Evolutionary conservation across 2,888 invertebrate genomes (phyloP).

Genomic region (Eumerus sabulonum): DNA sequence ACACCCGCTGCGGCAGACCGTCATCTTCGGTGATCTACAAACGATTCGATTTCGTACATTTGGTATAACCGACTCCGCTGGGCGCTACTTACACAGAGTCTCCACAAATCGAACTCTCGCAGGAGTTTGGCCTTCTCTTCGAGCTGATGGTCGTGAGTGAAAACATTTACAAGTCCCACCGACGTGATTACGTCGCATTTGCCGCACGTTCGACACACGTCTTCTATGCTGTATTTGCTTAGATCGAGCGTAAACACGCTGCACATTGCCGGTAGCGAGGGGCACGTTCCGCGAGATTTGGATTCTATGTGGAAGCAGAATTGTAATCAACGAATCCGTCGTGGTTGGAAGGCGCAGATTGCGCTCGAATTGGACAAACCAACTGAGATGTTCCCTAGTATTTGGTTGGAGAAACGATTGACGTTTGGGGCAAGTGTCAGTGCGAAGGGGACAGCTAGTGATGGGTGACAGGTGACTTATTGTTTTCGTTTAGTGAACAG

Average conservation of each 20-base stretch:
- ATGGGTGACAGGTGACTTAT: constrained; percentile 3
- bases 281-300: not conserved
- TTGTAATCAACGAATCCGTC: constrained; percentile 11
- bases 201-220: constrained; percentile 56
- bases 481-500: constrained; percentile 24
- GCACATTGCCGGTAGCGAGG: constrained; percentile 49
- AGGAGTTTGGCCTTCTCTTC: constrained; percentile 46
- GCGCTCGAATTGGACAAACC: not conserved
- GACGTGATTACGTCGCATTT: constrained; percentile 63
- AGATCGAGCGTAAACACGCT: constrained; percentile 60
- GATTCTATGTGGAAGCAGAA: no score
- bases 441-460: not conserved
- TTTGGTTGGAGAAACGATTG: not conserved
- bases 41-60: not conserved
- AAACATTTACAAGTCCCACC: constrained; percentile 46
- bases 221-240: constrained; percentile 57
- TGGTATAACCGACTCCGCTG: no score
- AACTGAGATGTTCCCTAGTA: not conserved
- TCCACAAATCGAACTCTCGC: constrained; percentile 10
- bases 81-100: not conserved
- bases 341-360: not conserved
- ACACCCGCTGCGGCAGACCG: constrained; percentile 56
- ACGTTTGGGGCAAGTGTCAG: not conserved
- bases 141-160: constrained; percentile 28
- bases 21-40: constrained; percentile 59